These are phyloP conservation scores for Dioctria linearis DNA, from an alignment of 2,888 invertebrate species.

Conservation along the genomic window DNA sequence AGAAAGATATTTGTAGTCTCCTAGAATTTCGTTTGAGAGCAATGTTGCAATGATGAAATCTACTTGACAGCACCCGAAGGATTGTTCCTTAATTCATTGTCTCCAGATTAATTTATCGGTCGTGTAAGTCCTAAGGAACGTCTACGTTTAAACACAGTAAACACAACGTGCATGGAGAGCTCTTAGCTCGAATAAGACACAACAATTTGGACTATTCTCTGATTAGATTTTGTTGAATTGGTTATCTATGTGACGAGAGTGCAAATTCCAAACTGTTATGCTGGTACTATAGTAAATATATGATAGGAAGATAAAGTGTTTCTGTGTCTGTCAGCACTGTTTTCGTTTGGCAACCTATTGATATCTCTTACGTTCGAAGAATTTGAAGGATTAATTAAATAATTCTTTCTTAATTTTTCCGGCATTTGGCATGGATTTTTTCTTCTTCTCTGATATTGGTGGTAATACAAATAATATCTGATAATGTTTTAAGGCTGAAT, in stretches of 20 bases:
- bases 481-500: too few species aligned
- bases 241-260: constrained; percentile 30
- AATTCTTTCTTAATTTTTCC: too few species aligned
- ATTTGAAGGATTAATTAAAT: background rate
- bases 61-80: constrained; percentile 15
- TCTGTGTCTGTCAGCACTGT: background rate
- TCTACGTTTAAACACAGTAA: background rate
- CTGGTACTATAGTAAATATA: background rate
- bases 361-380: background rate
- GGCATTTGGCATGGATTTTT: too few species aligned
- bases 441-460: too few species aligned
- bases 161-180: background rate
- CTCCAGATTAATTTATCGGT: constrained; percentile 40
- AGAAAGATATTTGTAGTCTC: too few species aligned
- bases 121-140: constrained; percentile 1
- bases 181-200: background rate
- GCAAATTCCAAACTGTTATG: constrained; percentile 21
- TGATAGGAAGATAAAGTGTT: background rate
- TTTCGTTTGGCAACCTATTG: background rate
- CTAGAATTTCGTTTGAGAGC: too few species aligned
- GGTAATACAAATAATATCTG: too few species aligned
- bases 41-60: background rate
- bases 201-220: constrained; percentile 29
- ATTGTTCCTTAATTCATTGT: constrained; percentile 29
- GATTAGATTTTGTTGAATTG: constrained; percentile 48